phyloP scores from a whole-genome alignment of 1,140 invertebrate species.

The Drosophila neocordata region DNA sequence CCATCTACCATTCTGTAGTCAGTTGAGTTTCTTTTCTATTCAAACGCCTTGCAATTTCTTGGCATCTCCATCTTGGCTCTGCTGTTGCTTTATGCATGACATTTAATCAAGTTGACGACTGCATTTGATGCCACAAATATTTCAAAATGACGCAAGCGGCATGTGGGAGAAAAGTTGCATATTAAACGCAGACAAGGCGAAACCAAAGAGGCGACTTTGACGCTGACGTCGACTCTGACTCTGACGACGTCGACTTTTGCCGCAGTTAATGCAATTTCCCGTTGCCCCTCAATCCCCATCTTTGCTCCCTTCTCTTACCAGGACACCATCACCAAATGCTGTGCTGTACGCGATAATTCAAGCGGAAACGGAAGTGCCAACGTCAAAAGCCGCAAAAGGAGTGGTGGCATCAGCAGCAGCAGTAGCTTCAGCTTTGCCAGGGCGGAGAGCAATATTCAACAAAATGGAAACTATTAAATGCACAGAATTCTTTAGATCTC shows the following conservation, averaged over 20 bases:
- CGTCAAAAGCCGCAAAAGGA: slow-evolving; percentile 69
- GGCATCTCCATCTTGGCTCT: slow-evolving; percentile 53
- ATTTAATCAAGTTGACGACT: slow-evolving; percentile 81
- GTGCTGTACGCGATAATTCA: slow-evolving; percentile 77
- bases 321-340: slow-evolving; percentile 52
- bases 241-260: slow-evolving; percentile 55
- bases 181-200: slow-evolving; percentile 74
- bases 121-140: slow-evolving; percentile 81
- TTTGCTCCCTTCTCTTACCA: too few species aligned
- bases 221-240: background rate
- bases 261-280: slow-evolving; percentile 79
- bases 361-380: slow-evolving; percentile 79
- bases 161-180: slow-evolving; percentile 70
- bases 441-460: slow-evolving; percentile 47
- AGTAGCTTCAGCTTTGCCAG: slow-evolving; percentile 15
- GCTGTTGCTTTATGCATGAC: slow-evolving; percentile 80
- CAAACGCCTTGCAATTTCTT: slow-evolving; percentile 71
- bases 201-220: slow-evolving; percentile 37
- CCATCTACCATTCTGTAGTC: background rate
- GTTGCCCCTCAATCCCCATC: too few species aligned
- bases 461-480: slow-evolving; percentile 80
- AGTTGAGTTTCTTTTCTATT: slow-evolving; percentile 42
- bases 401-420: slow-evolving; percentile 45
- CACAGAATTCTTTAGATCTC: slow-evolving; percentile 51
- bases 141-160: slow-evolving; percentile 77